Conservation (phyloP, 2,113 vertebrate species). For the Gracilinanus agilis region DNA sequence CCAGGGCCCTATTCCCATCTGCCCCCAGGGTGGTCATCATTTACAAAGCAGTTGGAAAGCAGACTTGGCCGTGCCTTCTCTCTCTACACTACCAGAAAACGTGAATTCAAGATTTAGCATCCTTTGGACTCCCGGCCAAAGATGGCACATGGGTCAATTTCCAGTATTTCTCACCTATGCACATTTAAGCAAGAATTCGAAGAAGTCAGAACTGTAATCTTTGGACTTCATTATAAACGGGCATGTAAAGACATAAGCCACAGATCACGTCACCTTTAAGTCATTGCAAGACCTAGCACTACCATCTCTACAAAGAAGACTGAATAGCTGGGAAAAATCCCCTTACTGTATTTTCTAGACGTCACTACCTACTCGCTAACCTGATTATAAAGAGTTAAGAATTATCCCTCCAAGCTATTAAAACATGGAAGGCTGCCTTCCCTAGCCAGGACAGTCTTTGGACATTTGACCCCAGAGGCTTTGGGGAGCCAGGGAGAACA, state of each 20-base stretch:
- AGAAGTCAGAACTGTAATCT: neutral
- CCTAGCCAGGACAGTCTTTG: neutral
- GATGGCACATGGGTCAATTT: neutral
- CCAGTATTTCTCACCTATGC: neutral
- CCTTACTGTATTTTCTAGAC: neutral
- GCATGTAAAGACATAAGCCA: neutral
- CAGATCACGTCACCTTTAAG: neutral
- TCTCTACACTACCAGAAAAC: neutral
- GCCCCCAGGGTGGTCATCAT: neutral
- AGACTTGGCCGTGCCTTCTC: neutral
- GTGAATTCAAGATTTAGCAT: neutral
- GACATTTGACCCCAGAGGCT: neutral
- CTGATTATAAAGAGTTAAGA: neutral
- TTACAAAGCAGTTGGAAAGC: neutral
- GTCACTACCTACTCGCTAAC: neutral
- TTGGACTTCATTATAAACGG: neutral
- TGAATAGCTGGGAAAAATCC: neutral
- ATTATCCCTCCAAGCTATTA: neutral
- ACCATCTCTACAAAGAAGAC: neutral
- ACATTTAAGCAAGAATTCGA: conserved; percentile 5
- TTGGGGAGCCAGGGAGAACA: neutral
- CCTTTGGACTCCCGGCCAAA: neutral
- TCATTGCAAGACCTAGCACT: neutral
- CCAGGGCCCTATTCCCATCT: neutral
- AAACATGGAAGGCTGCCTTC: neutral